Evolutionary conservation across 1,140 invertebrate species (phyloP).

Genomic region (Lepidotrigona ventralis): DNA sequence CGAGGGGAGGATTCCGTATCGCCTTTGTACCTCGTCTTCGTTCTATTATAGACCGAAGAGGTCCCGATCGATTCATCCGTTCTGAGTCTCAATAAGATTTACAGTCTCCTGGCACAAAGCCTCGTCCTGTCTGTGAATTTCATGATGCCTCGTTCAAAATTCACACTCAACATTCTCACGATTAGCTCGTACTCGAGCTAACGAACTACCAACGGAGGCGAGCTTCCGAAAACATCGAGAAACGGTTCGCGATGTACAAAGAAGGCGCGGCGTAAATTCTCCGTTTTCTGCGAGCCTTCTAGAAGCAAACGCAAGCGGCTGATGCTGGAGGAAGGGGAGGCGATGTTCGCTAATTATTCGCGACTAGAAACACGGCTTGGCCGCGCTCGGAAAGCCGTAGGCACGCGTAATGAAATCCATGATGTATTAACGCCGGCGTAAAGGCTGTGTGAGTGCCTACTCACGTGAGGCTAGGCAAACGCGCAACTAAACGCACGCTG

Average conservation of each 20-base stretch:
- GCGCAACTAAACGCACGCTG: conserved; percentile 11
- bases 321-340: background rate
- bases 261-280: no score
- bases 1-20: background rate
- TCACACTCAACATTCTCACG: no score
- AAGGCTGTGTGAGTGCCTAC: conserved; percentile 26
- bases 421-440: conserved; percentile 64
- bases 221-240: background rate
- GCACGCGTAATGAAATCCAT: conserved; percentile 68
- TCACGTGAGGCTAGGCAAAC: conserved; percentile 25
- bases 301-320: no score
- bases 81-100: background rate
- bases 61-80: background rate
- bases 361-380: conserved; percentile 41
- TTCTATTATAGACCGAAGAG: background rate
- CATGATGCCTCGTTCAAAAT: background rate
- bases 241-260: background rate
- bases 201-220: no score
- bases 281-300: background rate
- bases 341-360: conserved; percentile 66
- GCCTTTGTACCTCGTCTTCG: background rate
- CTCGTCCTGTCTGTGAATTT: background rate
- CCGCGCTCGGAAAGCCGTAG: conserved; percentile 37
- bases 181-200: background rate
- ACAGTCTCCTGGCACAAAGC: background rate